phyloP scores from a whole-genome alignment of 2,797 vertebrate genomes.

The Platalea minor region DNA sequence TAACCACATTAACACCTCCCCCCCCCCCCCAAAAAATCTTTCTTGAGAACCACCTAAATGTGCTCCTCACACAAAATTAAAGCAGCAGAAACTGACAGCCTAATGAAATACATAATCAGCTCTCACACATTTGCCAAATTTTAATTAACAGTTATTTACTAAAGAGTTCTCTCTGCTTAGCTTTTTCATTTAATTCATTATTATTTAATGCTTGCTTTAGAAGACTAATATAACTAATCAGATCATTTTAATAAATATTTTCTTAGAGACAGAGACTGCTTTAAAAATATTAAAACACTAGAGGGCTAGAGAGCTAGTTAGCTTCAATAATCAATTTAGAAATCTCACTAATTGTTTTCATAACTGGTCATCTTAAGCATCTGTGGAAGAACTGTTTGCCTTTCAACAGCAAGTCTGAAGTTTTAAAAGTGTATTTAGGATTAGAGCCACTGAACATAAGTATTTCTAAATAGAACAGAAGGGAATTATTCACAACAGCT shows the following conservation, averaged over 20 bases:
- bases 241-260: neutral
- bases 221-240: neutral
- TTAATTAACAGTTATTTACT: constrained; percentile 7
- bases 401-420: neutral
- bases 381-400: neutral
- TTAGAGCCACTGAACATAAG: neutral
- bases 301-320: neutral
- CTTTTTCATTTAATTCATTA: neutral
- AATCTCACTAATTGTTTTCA: neutral
- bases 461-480: neutral
- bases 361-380: neutral
- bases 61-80: neutral
- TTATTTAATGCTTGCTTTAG: neutral
- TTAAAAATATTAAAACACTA: constrained; percentile 19
- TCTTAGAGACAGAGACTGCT: neutral
- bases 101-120: neutral
- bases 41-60: neutral
- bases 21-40: neutral
- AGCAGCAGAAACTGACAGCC: neutral
- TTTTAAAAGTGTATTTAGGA: neutral
- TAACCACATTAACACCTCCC: neutral
- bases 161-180: neutral
- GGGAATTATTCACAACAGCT: neutral
- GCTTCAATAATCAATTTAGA: neutral
- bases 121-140: neutral